Base-by-base conservation (phyloP, 2,888 invertebrate genomes). In the Lepidochrysops patricia region DNA sequence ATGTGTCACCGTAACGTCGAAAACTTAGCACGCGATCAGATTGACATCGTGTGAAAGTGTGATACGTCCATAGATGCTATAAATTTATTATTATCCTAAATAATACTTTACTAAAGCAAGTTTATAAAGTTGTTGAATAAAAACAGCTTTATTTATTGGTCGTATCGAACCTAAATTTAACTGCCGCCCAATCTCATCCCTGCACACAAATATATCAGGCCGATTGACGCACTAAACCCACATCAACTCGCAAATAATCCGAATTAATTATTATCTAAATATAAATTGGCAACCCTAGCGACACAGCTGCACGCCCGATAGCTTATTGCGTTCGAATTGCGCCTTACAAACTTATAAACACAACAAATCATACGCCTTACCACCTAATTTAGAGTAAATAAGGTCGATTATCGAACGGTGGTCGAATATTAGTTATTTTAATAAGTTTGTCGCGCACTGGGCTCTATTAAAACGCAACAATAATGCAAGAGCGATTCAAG, bases 201-300 rank as follows among this genome's bases (percentile, higher is more conserved):
- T 65, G 62, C 43, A 23, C 34, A 4, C 25, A 49, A 49, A 25
- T 25, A 25, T 25, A 50, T 50, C 25, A 12, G n/a, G 3, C 50
- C 69, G 69, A 75, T 74, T 72, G 76, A 82, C 79, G 80, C 78
- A 76, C 78, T 77, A 79, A 81, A 71, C 75, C 73, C 72, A 67
- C 72, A 71, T 80, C 75, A 77, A 69, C 72, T 68, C 62, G 57
- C 63, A 61, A 79, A 78, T 84, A 84, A 84, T 83, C 81, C 76
- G 71, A 74, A 79, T 78, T 80, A 79, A 83, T 83, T 75, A 73
- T 72, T 72, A 62, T 76, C 84, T 82, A 81, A 79, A 85, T 79
- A 85, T 85, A 86, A 75, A 69, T 79, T 84, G 83, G 78, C 85
- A 87, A 73, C 86, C 87, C 85, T 86, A 76, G 67, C 68, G 75